Percentiles rank a stretch among this genome's conserved stretches.
These are phyloP conservation scores for Bombus superbus DNA, from an alignment of 1,140 invertebrate species.

Conservation along the genomic window DNA sequence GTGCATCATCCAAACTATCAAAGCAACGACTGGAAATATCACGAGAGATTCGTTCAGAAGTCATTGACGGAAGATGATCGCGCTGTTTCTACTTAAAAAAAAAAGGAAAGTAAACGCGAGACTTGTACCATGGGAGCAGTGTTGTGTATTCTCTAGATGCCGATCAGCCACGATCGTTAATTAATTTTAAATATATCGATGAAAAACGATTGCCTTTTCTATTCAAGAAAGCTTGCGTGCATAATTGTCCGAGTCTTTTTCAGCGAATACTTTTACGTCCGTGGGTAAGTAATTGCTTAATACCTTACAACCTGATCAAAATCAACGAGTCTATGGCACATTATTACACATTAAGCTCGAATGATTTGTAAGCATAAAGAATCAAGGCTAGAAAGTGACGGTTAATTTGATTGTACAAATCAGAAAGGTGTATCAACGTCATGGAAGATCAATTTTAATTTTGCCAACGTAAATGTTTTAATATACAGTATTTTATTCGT, in stretches of 20 bases:
- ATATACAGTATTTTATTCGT: not conserved
- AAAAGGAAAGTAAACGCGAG: constrained; percentile 30
- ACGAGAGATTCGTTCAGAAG: not conserved
- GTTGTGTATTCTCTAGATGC: constrained; percentile 40
- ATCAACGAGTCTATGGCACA: not conserved
- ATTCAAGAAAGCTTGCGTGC: not conserved
- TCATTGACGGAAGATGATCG: not conserved
- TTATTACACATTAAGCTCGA: not conserved
- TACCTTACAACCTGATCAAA: not conserved
- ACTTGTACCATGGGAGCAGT: constrained; percentile 23
- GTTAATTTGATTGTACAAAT: not conserved
- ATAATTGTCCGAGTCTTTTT: not conserved
- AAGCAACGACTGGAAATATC: not conserved
- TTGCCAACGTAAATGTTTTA: too few species aligned
- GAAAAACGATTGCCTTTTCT: constrained; percentile 28
- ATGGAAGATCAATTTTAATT: not conserved
- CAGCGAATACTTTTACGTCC: not conserved
- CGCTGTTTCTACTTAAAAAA: not conserved
- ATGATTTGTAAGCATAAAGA: not conserved
- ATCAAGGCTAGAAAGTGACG: not conserved
- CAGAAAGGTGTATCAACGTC: not conserved
- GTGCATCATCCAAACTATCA: not conserved
- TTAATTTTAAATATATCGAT: constrained; percentile 54
- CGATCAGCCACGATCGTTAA: constrained; percentile 18
- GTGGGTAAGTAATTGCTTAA: constrained; percentile 12